A percentile compares a stretch with the other conserved stretches of the same genome.
These are phyloP conservation scores for Dynastes tityus DNA, from an alignment of 2,888 invertebrate species.

Conservation along the genomic window DNA sequence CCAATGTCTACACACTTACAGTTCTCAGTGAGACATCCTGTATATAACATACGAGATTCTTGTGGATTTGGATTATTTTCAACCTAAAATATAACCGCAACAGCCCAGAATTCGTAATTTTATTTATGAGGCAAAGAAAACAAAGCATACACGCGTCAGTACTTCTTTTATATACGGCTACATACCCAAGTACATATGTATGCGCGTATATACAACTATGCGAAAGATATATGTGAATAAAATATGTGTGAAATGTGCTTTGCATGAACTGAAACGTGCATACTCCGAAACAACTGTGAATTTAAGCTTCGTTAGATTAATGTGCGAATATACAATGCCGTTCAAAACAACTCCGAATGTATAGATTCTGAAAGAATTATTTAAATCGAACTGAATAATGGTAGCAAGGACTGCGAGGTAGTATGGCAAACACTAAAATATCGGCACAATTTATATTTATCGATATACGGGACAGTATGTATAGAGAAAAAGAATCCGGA, in stretches of 20 bases:
- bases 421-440: not conserved
- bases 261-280: slow-evolving; percentile 21
- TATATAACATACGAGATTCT: too few species aligned
- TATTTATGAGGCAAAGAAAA: slow-evolving; percentile 8
- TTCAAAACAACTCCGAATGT: not conserved
- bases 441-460: too few species aligned
- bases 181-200: not conserved
- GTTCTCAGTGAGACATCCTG: too few species aligned
- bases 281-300: slow-evolving; percentile 28
- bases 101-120: slow-evolving; percentile 11
- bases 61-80: too few species aligned
- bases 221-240: slow-evolving; percentile 20
- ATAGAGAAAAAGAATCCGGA: too few species aligned
- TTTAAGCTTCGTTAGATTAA: slow-evolving; percentile 41
- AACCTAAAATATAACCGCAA: too few species aligned
- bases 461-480: too few species aligned
- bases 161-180: slow-evolving; percentile 2
- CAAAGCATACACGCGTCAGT: not conserved
- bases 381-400: too few species aligned
- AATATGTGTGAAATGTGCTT: slow-evolving; percentile 39
- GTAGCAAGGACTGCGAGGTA: too few species aligned
- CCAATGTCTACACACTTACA: too few species aligned
- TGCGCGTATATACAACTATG: not conserved
- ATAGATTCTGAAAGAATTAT: too few species aligned
- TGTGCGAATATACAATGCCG: slow-evolving; percentile 7